phyloP scores from a whole-genome alignment of 2,797 vertebrate species.

The Chaunax sp. region DNA sequence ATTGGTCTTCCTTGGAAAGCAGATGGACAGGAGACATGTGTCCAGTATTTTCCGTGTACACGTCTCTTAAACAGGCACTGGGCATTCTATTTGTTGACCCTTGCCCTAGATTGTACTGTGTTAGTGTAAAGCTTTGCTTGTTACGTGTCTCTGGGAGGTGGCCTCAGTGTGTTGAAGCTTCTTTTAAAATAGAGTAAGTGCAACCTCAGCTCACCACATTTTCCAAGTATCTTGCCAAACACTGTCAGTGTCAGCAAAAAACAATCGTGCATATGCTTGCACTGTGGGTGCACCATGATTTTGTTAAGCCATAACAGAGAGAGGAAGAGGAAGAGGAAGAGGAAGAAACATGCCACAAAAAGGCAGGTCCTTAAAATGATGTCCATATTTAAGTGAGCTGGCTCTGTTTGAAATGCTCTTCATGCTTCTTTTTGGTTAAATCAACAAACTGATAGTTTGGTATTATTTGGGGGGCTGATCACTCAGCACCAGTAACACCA shows the following conservation, averaged over 20 bases:
- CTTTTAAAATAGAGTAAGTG: too few species aligned
- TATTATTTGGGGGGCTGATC: too few species aligned
- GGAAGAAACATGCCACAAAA: background rate
- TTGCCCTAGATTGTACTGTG: background rate
- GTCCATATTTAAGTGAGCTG: too few species aligned
- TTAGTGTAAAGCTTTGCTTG: too few species aligned
- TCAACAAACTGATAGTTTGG: too few species aligned
- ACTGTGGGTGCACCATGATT: background rate
- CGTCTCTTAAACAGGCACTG: background rate
- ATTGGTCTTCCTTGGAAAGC: conserved; percentile 14
- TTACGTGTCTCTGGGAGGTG: too few species aligned
- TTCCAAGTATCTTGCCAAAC: too few species aligned
- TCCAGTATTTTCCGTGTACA: conserved; percentile 1
- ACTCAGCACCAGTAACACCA: too few species aligned
- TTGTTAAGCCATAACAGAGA: background rate
- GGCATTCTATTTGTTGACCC: background rate
- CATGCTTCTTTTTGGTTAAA: too few species aligned
- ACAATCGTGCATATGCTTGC: background rate
- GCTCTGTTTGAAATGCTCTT: background rate
- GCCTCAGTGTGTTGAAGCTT: too few species aligned
- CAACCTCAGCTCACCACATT: too few species aligned
- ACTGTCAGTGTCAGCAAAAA: too few species aligned
- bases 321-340: background rate
- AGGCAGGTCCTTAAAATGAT: background rate
- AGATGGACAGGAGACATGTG: conserved; percentile 2